Evolutionary conservation across 2,113 vertebrate genomes (phyloP).

Genomic region (Rhegmatorhina hoffmannsi): DNA sequence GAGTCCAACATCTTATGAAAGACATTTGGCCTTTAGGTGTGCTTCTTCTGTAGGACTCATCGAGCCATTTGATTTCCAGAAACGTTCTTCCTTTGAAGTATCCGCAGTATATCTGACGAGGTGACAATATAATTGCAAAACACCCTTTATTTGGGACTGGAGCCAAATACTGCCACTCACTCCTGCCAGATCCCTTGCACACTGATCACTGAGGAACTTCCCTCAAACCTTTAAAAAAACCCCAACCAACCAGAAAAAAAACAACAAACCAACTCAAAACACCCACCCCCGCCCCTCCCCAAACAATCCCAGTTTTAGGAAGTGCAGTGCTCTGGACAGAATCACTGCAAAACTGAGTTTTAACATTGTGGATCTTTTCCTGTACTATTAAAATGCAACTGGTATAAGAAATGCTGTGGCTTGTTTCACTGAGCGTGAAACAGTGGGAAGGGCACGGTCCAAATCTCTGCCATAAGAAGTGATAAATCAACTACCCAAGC

Average conservation of each 20-base stretch:
- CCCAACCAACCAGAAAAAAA: neutral
- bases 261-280: no score
- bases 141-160: neutral
- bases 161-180: neutral
- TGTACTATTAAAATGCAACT: neutral
- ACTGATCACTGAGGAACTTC: neutral
- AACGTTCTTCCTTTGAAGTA: neutral
- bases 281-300: no score
- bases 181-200: neutral
- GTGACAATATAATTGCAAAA: neutral
- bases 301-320: neutral
- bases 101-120: neutral
- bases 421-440: neutral
- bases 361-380: rapidly evolving
- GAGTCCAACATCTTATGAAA: neutral
- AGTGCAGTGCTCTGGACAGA: neutral
- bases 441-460: neutral
- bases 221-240: neutral
- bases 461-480: neutral
- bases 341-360: neutral
- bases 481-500: neutral
- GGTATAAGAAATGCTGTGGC: neutral
- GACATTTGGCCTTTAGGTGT: neutral
- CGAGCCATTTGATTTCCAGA: neutral
- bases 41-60: neutral